Evolutionary conservation across 1,140 invertebrate species (phyloP).

Genomic region (Atta cephalotes): DNA sequence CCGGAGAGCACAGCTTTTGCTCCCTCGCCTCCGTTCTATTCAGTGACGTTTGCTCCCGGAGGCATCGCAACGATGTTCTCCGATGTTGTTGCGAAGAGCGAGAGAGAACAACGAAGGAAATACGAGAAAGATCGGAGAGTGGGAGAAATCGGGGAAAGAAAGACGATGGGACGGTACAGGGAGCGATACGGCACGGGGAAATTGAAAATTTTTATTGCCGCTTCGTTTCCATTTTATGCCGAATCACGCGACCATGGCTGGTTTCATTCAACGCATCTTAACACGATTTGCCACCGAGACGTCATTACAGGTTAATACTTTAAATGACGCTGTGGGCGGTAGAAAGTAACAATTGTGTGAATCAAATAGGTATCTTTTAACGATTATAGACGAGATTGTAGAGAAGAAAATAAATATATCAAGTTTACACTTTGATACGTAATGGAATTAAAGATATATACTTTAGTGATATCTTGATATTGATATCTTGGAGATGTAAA

Average conservation of each 20-base stretch:
- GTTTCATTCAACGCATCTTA: slow-evolving; percentile 61
- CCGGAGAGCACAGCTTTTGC: slow-evolving; percentile 68
- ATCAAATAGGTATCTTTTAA: background rate
- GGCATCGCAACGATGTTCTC: slow-evolving; percentile 67
- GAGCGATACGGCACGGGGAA: slow-evolving; percentile 63
- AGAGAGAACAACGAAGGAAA: slow-evolving; percentile 4
- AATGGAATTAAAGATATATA: background rate
- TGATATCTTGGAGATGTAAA: background rate
- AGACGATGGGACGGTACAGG: background rate
- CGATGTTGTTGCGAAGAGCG: slow-evolving; percentile 12
- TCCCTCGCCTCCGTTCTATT: slow-evolving; percentile 70
- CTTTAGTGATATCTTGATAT: background rate
- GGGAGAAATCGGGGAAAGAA: background rate
- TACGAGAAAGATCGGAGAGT: slow-evolving; percentile 13
- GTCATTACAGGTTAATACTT: slow-evolving; percentile 37
- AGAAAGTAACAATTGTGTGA: background rate
- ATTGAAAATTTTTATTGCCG: slow-evolving; percentile 79
- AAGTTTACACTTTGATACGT: background rate
- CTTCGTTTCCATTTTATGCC: slow-evolving; percentile 77
- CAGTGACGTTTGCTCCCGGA: slow-evolving; percentile 67
- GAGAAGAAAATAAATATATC: slow-evolving; percentile 13
- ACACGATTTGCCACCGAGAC: slow-evolving; percentile 56
- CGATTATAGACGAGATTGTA: slow-evolving; percentile 1
- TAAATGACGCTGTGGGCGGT: background rate
- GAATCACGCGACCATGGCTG: slow-evolving; percentile 39